phyloP scores from a whole-genome alignment of 2,888 invertebrate species.

The Cyclophora albipunctata region DNA sequence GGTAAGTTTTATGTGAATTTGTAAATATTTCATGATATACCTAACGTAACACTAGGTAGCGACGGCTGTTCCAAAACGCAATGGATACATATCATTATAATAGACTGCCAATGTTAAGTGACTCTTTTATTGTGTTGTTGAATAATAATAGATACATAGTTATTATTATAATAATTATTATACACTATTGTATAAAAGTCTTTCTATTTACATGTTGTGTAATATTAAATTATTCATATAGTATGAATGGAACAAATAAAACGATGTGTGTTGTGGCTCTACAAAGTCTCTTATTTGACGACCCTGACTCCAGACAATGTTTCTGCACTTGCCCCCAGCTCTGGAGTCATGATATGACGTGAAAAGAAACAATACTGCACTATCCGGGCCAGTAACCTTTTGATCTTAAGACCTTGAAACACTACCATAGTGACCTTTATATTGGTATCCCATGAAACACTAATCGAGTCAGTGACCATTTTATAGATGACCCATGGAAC shows the following conservation, averaged over 20 bases:
- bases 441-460: too few species aligned
- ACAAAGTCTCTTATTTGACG: slow-evolving; percentile 15
- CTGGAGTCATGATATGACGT: too few species aligned
- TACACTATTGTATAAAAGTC: slow-evolving; percentile 75
- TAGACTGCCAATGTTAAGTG: slow-evolving; percentile 71
- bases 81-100: slow-evolving; percentile 74
- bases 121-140: slow-evolving; percentile 73
- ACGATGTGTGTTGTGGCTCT: slow-evolving; percentile 69
- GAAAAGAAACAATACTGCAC: too few species aligned
- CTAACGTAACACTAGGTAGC: slow-evolving; percentile 9
- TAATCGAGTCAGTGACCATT: too few species aligned
- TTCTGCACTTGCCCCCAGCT: too few species aligned
- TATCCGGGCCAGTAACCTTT: too few species aligned
- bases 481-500: too few species aligned
- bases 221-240: slow-evolving; percentile 65
- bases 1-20: slow-evolving; percentile 6
- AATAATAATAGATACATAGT: slow-evolving; percentile 61
- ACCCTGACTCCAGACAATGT: too few species aligned
- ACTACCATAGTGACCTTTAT: too few species aligned
- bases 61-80: slow-evolving; percentile 72
- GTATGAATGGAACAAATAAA: slow-evolving; percentile 49
- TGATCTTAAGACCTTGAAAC: too few species aligned
- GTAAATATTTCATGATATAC: slow-evolving; percentile 1
- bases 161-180: slow-evolving; percentile 64
- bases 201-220: slow-evolving; percentile 76